Conservation (phyloP, 2,888 invertebrate genomes). For the Platypus cylindrus region DNA sequence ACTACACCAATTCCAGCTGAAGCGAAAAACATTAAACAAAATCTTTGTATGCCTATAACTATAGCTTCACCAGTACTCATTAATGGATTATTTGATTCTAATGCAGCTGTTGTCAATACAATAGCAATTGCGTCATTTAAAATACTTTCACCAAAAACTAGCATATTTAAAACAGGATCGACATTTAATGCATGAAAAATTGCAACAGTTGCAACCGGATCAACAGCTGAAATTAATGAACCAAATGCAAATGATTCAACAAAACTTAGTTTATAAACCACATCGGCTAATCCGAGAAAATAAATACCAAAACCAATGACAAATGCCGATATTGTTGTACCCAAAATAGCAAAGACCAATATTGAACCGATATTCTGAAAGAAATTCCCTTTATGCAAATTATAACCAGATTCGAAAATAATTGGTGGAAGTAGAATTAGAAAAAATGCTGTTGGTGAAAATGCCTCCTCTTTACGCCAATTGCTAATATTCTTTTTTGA, state of each 20-base stretch:
- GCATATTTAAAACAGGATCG: conserved; percentile 96
- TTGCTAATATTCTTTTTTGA: conserved; percentile 81
- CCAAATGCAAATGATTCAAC: conserved; percentile 99
- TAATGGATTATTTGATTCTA: conserved; percentile 56
- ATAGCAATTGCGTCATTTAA: conserved; percentile 98
- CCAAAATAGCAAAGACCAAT: conserved; percentile 92
- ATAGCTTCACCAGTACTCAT: conserved; percentile 72
- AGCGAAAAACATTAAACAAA: conserved; percentile 96
- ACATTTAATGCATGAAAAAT: conserved; percentile 97
- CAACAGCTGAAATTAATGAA: conserved; percentile 94
- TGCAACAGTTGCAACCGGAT: conserved; percentile 97
- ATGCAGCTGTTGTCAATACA: conserved; percentile 83
- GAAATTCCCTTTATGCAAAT: conserved; percentile 93
- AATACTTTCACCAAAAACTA: conserved; percentile 93
- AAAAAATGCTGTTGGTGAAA: conserved; percentile 97
- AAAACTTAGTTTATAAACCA: conserved; percentile 84
- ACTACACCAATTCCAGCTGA: conserved; percentile 93
- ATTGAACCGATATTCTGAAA: conserved; percentile 99
- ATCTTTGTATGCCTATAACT: conserved; percentile 74
- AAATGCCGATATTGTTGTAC: conserved; percentile 93
- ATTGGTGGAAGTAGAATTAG: conserved; percentile 93
- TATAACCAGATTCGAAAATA: conserved; percentile 98
- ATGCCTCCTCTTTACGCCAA: conserved; percentile 95
- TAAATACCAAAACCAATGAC: conserved; percentile 95
- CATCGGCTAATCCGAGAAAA: conserved; percentile 79